Conservation (phyloP, 2,888 invertebrate genomes). For the Stenodema calcarata region DNA sequence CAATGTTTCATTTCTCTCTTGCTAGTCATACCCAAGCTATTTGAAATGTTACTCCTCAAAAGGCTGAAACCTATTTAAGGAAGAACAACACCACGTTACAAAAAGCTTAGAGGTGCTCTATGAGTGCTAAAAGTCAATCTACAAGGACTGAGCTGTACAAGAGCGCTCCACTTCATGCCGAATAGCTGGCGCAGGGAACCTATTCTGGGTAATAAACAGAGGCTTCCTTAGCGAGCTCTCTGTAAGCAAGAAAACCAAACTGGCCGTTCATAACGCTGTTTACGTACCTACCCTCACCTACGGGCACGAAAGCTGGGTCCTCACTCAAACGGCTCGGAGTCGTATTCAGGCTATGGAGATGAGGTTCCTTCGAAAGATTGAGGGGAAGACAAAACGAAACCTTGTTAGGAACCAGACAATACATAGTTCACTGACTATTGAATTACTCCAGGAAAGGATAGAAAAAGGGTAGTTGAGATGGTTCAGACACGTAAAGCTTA, state of each 20-base stretch:
- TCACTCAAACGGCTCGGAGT: not conserved
- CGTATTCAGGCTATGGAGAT: not conserved
- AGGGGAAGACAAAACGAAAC: not conserved
- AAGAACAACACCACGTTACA: too few relatives aligned
- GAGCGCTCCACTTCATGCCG: too few relatives aligned
- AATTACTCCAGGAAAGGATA: not conserved
- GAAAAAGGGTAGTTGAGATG: not conserved
- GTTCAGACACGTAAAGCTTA: not conserved
- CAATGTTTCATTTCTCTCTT: too few relatives aligned
- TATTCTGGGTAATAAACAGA: not conserved
- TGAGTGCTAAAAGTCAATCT: too few relatives aligned
- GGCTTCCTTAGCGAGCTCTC: not conserved
- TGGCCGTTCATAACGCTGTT: not conserved
- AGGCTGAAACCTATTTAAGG: too few relatives aligned
- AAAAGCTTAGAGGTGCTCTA: too few relatives aligned
- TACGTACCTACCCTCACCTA: not conserved
- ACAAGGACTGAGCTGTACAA: too few relatives aligned
- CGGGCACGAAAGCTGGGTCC: not conserved
- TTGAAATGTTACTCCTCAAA: too few relatives aligned
- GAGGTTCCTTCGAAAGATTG: not conserved
- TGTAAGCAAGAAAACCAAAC: not conserved
- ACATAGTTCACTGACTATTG: not conserved
- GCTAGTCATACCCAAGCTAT: too few relatives aligned
- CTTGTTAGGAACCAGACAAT: not conserved
- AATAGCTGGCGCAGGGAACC: not conserved